Evolutionary conservation across 2,113 vertebrate genomes (phyloP).

Genomic region (Podilymbus podiceps): DNA sequence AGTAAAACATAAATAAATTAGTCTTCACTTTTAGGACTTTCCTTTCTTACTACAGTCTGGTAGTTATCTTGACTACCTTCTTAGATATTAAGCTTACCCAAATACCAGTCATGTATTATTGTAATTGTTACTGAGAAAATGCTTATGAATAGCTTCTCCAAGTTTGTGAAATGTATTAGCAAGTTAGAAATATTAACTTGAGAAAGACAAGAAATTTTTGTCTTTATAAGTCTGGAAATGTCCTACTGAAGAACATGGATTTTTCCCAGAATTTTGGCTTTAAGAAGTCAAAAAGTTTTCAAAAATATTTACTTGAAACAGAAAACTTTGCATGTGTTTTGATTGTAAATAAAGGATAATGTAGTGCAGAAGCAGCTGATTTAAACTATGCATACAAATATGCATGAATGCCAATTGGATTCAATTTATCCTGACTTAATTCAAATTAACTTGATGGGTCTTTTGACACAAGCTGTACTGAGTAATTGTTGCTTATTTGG

Average conservation of each 20-base stretch:
- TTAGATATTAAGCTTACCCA: background rate
- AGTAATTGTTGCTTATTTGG: slow-evolving; percentile 76
- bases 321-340: slow-evolving; percentile 7
- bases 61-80: background rate
- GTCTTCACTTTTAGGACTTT: background rate
- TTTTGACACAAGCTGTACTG: slow-evolving; percentile 71
- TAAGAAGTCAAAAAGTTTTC: background rate
- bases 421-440: slow-evolving; percentile 76
- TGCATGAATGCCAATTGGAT: slow-evolving; percentile 62
- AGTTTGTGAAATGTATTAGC: background rate
- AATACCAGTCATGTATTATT: background rate
- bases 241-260: background rate
- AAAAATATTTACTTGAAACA: slow-evolving; percentile 28
- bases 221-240: background rate
- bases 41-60: background rate
- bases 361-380: slow-evolving; percentile 36
- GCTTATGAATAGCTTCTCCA: background rate
- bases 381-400: slow-evolving; percentile 65
- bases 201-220: background rate
- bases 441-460: slow-evolving; percentile 73
- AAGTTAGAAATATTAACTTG: background rate
- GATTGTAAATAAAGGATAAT: slow-evolving; percentile 61
- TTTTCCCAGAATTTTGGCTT: background rate
- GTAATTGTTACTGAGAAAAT: background rate
- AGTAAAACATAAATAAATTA: background rate